Evolutionary conservation across 2,888 invertebrate genomes (phyloP), one percentile per base, ranked within the genome.

Genomic region (Mactromeris polynyma): DNA sequence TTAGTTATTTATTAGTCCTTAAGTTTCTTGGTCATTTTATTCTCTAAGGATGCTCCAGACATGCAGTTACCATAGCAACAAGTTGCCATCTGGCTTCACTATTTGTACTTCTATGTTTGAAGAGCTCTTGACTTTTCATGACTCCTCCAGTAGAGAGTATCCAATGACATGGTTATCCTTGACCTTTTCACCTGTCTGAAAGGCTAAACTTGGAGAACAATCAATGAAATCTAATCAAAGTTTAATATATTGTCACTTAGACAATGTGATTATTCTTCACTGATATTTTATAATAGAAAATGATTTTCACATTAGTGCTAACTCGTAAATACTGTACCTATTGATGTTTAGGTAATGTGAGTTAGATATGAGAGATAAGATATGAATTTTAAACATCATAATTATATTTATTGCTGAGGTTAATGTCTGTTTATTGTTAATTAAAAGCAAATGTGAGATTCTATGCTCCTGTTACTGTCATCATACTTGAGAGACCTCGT

Each of bases 171-270:
- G 73, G 31, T 19, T 79, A 69, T 33, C 78, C 54, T 51, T 85
- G 86, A 89, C 89, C 89, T 83, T 69, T 89, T 89, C 86, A 89
- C 89, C 89, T 87, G 87, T 83, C 26, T 36, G 81, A 46, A 64
- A 58, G 42, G 17, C 31, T 64, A 40, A 17, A 73, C 31, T 14
- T 73, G 80, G 51, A 73, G 38, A 26, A 26, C 51, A 82, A 86
- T 86, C 86, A 83, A 87, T 87, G 77, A 40, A 82, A 79, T 79
- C n/a, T 54, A 87, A 87, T 87, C 73, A 83, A 87, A 77, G 36
- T 77, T 73, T 82, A 87, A 78, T 87, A 83, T 83, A 82, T 33
- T 87, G 78, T 83, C 83, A 42, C 31, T 40, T 77, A 81, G 77
- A 54, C 73, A 73, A 73, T 73, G 36, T 33, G 11, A 36, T 36